Evolutionary conservation across 2,888 invertebrate species (phyloP), one percentile per base, ranked within the genome.

Genomic region (Enchytraeus crypticus): DNA sequence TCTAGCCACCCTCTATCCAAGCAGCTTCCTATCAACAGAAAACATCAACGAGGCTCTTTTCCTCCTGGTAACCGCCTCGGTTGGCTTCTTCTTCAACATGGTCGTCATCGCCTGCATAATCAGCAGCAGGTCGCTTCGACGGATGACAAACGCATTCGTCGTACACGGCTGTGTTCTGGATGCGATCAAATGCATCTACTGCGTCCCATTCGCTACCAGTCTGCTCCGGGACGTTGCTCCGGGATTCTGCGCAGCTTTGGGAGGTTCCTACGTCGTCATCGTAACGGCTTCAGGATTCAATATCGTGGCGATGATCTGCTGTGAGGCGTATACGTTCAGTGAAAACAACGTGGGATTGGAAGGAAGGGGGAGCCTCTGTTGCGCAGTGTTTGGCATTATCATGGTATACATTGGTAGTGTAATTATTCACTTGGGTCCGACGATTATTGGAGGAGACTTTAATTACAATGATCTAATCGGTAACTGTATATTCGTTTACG

Each of bases 221-320:
- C 71, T 79, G 18, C 69, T 76, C 18, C 68, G 67, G 49, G 71
- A 72, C 61, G 65, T 66, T 4, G 71, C 71, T 47, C 76, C 77
- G 1, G 59, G 66, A 0, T 72, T 73, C 62, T 79, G 79, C 68
- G 71, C 71, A 34, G 65, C 74, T 27, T 71, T 77, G 21, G 79
- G 77, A 14, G 74, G 75, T 3, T 70, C 72, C 27, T 78, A 74
- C 68, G 76, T 78, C 57, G 72, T 78, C 53, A 69, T 77, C 4
- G 72, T 77, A 26, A 78, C 78, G 3, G 74, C 75, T n/a, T 76
- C 75, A 18, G 73, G 75, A 30, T 77, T 78, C 69, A 79, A 79
- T 66, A 73, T 78, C 69, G 73, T 79, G 14, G 77, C 78, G n/a
- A 78, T 78, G 74, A 73, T 77, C 23, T 77, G 77, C 59, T 74